A percentile compares a stretch with the other conserved stretches of the same genome.
These are phyloP conservation scores for Rhamnusium bicolor DNA, from an alignment of 2,888 invertebrate species.

Conservation along the genomic window DNA sequence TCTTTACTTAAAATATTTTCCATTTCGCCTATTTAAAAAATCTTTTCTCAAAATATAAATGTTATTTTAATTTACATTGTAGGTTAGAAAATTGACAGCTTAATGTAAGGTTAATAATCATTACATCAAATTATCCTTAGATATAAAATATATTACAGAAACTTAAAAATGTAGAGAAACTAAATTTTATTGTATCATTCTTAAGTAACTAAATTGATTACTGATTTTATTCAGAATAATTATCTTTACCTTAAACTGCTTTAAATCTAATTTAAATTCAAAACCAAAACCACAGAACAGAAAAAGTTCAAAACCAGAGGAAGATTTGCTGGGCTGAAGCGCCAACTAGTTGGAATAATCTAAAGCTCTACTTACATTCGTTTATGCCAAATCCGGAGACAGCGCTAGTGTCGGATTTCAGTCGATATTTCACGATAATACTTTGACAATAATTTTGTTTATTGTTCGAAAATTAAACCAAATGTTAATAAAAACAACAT, in stretches of 20 bases:
- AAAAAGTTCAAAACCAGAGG: too few species aligned
- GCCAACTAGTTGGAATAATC: conserved; percentile 27
- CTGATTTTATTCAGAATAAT: too few species aligned
- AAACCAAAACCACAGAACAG: too few species aligned
- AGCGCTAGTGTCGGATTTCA: conserved; percentile 62
- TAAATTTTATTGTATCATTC: too few species aligned
- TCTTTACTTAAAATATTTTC: conserved; percentile 54
- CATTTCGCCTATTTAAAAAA: conserved; percentile 39
- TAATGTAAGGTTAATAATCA: background rate
- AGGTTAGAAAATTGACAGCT: background rate
- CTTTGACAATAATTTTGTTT: conserved; percentile 69
- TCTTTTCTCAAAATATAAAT: background rate
- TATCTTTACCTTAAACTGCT: too few species aligned
- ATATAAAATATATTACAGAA: too few species aligned
- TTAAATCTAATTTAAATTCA: too few species aligned
- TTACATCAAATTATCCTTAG: too few species aligned
- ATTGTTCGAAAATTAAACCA: conserved; percentile 58
- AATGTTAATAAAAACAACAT: conserved; percentile 38
- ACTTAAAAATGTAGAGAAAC: too few species aligned
- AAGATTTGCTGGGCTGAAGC: background rate
- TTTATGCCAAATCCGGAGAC: conserved; percentile 40
- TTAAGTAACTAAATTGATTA: too few species aligned
- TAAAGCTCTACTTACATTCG: conserved; percentile 13
- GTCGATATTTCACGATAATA: conserved; percentile 67
- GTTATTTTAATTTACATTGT: background rate